Percentiles rank a stretch among this genome's conserved stretches.
Conservation (phyloP, 2,888 invertebrate genomes). For the Macrosiphum euphorbiae region DNA sequence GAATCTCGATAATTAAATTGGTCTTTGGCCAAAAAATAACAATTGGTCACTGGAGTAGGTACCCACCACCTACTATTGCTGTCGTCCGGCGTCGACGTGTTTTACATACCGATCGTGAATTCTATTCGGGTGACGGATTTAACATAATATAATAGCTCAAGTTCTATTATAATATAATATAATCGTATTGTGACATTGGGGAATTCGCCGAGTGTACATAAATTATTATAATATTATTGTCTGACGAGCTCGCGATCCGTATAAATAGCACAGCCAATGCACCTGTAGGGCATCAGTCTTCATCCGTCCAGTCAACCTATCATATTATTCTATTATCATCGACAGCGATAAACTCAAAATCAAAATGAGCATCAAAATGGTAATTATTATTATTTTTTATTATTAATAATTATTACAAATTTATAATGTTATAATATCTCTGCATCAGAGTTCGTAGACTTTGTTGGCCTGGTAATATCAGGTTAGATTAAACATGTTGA, state of each 20-base stretch:
- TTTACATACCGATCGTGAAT: conserved; percentile 14
- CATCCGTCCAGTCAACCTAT: background rate
- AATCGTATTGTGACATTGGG: conserved; percentile 21
- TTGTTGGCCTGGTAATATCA: background rate
- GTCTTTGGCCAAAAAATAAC: background rate
- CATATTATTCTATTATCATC: background rate
- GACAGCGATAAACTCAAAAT: background rate
- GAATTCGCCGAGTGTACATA: background rate
- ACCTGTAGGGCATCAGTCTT: conserved; percentile 24
- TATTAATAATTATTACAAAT: background rate
- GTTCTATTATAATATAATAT: background rate
- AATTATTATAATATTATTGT: background rate
- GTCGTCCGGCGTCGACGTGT: conserved; percentile 3
- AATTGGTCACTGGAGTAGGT: conserved; percentile 26
- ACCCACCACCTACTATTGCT: background rate
- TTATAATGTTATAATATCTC: background rate
- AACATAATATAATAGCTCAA: background rate
- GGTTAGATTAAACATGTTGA: too few relatives aligned
- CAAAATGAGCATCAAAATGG: conserved; percentile 59
- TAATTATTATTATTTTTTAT: background rate
- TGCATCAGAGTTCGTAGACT: background rate
- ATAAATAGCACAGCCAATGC: conserved; percentile 7
- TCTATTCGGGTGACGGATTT: background rate
- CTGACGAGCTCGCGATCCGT: background rate
- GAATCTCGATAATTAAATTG: background rate